Evolutionary conservation across 2,113 vertebrate species (phyloP), one percentile per base, ranked within the genome.

Genomic region (Hipposideros armiger): DNA sequence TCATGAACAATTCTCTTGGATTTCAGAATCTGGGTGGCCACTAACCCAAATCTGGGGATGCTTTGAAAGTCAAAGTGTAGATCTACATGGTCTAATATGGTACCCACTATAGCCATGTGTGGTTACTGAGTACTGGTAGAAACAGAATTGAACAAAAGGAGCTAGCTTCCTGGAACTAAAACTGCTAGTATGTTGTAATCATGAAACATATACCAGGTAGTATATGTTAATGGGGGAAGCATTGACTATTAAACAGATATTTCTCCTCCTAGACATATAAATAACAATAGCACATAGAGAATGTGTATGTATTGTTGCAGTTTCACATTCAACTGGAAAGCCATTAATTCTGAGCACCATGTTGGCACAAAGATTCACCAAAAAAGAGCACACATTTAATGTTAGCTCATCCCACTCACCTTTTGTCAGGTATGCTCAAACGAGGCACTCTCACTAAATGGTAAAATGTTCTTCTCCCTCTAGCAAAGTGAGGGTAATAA

Each of bases 1-100:
- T 91, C 80, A 83, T 70, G 84, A 97, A 83, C n/a, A 87, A 90
- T 91, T 97, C 70, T 66, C 45, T 94, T 89, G 50, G 60, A 83
- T 96, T 97, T 95, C 70, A 95, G 89, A 62, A 69, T 92, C 90
- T 96, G 91, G 88, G 89, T 96, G 95, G 96, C 64, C 93, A 95
- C n/a, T 86, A 76, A 69, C 28, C 87, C 92, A 90, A 66, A 78
- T 84, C 36, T 88, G 3, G 4, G 40, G n/a, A 78, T 93, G 52
- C 64, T 91, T 47, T 91, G 30, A 40, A 96, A 95, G n/a, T 88
- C 73, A n/a, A 72, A 72, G 16, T 77, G 72, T 78, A 82, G 15
- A 30, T 64, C 16, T 45, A n/a, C 36, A 60, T 4, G 70, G 3
- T 86, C 54, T 90, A 72, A 42, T 30, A 10, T 8, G 40, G 32